Evolutionary conservation across 2,797 vertebrate species (phyloP).

Genomic region (Scarus forsteni): DNA sequence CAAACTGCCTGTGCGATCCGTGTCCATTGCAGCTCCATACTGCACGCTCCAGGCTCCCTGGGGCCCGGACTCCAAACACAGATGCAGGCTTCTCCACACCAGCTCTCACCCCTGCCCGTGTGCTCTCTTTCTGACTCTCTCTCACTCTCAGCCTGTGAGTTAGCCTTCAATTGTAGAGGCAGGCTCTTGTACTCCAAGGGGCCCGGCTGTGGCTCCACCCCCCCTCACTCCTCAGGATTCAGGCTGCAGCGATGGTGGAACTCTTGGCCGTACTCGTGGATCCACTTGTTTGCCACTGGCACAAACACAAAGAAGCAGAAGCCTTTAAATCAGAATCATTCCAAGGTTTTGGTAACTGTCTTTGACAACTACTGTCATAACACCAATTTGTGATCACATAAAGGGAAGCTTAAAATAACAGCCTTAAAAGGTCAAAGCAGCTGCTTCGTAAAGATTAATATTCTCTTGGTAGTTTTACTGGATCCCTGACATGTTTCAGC

Average conservation of each 20-base stretch:
- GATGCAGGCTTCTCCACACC: constrained; percentile 36
- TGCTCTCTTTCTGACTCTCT: constrained; percentile 42
- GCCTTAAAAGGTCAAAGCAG: constrained; percentile 37
- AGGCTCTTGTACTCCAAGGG: constrained; percentile 71
- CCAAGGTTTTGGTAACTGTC: neutral
- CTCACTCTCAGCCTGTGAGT: constrained; percentile 36
- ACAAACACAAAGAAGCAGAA: constrained; percentile 38
- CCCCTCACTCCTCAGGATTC: constrained; percentile 85
- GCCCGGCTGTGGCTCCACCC: constrained; percentile 37
- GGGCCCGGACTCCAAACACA: constrained; percentile 65
- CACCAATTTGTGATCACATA: constrained; percentile 4
- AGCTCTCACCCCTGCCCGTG: constrained; percentile 19
- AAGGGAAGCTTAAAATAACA: constrained; percentile 10
- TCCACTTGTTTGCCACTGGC: constrained; percentile 97
- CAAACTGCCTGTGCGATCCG: constrained; percentile 49
- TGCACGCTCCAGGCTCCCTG: constrained; percentile 48
- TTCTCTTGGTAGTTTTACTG: constrained; percentile 39
- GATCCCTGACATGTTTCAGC: constrained; percentile 27
- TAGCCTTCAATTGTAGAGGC: constrained; percentile 61
- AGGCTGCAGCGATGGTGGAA: constrained; percentile 89
- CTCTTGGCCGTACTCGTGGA: constrained; percentile 95
- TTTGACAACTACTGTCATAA: neutral
- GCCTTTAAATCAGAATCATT: neutral
- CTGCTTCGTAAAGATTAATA: constrained; percentile 49
- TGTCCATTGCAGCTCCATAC: constrained; percentile 45